These are phyloP conservation scores for Cremastobaeus sp. DNA, from an alignment of 2,888 invertebrate genomes.

Conservation along the genomic window DNA sequence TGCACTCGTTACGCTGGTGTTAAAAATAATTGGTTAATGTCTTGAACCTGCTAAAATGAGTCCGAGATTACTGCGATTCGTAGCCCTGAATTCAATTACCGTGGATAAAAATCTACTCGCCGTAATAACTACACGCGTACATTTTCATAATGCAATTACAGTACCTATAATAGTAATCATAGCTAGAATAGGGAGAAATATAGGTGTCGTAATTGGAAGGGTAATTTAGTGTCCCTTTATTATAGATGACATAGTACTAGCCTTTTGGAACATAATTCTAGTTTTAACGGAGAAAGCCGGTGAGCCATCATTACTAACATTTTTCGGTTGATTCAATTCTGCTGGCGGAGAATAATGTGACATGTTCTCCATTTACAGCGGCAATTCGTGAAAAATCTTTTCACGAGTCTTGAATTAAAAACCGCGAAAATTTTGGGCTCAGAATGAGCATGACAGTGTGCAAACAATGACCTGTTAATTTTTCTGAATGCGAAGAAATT, in stretches of 20 bases:
- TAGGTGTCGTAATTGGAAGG: slow-evolving; percentile 20
- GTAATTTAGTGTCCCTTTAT: slow-evolving; percentile 15
- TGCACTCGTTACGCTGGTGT: too few species aligned
- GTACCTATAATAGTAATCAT: slow-evolving; percentile 34
- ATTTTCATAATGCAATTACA: slow-evolving; percentile 39
- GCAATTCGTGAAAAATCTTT: too few species aligned
- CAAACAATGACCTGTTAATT: slow-evolving; percentile 30
- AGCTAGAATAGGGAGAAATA: slow-evolving; percentile 13
- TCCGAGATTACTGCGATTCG: too few species aligned
- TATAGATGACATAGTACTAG: slow-evolving; percentile 13
- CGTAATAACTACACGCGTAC: slow-evolving; percentile 25
- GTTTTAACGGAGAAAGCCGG: slow-evolving; percentile 1
- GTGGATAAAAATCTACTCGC: background rate
- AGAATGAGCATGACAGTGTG: background rate
- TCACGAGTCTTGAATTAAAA: too few species aligned
- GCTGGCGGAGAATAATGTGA: too few species aligned
- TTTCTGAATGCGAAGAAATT: background rate
- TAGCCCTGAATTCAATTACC: too few species aligned
- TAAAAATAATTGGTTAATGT: too few species aligned
- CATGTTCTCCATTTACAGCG: too few species aligned
- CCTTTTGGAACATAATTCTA: background rate
- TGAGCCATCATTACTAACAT: too few species aligned
- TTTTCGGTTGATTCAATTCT: too few species aligned
- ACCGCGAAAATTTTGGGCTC: too few species aligned
- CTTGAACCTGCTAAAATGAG: too few species aligned